Percentiles rank a stretch among this genome's conserved stretches.
These are phyloP conservation scores for Myathropa florea DNA, from an alignment of 2,888 invertebrate genomes.

Conservation along the genomic window DNA sequence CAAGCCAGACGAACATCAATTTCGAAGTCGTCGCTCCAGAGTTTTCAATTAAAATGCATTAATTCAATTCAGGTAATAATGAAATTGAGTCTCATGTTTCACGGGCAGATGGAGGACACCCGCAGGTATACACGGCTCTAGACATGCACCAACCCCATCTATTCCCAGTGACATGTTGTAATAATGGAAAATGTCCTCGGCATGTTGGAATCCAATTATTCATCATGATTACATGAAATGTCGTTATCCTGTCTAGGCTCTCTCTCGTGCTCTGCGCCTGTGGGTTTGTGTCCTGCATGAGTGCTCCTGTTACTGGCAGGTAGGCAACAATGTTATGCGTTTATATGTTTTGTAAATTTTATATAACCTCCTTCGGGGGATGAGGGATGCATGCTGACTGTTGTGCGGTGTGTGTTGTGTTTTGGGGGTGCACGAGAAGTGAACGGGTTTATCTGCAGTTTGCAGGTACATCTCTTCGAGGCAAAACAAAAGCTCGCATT, in stretches of 20 bases:
- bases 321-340: constrained; percentile 45
- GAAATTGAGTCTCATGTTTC: constrained; percentile 37
- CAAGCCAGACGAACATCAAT: constrained; percentile 39
- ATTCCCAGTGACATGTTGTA: constrained; percentile 65
- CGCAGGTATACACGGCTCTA: neutral
- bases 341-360: constrained; percentile 59
- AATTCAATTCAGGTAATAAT: constrained; percentile 64
- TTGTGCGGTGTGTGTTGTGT: neutral
- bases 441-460: constrained; percentile 48
- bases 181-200: constrained; percentile 70
- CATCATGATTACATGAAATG: constrained; percentile 70
- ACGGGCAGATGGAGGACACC: too few species aligned
- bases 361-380: constrained; percentile 28
- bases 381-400: neutral
- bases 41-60: constrained; percentile 61
- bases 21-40: constrained; percentile 11
- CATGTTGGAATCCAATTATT: constrained; percentile 70
- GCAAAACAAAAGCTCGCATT: constrained; percentile 50
- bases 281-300: constrained; percentile 51
- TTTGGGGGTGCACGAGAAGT: neutral
- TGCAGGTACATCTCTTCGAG: constrained; percentile 21
- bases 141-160: neutral
- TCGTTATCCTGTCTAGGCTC: constrained; percentile 65
- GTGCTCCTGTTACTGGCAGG: constrained; percentile 62
- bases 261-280: neutral